Conservation (phyloP, 2,113 vertebrate genomes). For the Xiphophorus maculatus region DNA sequence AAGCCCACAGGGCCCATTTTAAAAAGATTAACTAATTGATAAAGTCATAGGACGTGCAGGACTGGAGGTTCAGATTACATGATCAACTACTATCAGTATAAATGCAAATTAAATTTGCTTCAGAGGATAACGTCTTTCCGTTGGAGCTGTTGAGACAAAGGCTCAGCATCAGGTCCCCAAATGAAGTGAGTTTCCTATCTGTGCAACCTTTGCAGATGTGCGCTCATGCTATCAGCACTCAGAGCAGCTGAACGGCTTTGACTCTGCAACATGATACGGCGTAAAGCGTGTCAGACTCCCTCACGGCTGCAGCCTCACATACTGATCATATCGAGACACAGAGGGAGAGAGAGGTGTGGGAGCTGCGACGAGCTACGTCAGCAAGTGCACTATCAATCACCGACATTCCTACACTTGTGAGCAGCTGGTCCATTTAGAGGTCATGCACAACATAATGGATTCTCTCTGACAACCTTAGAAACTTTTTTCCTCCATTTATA, state of each 20-base stretch:
- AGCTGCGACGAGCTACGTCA: constrained; percentile 64
- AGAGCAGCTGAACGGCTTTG: constrained; percentile 48
- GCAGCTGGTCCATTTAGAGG: constrained; percentile 72
- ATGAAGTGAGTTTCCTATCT: constrained; percentile 53
- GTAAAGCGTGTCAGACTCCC: constrained; percentile 58
- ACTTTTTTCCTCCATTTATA: constrained; percentile 27
- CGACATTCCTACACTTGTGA: constrained; percentile 64
- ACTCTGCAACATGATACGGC: constrained; percentile 71
- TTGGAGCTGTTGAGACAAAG: constrained; percentile 4
- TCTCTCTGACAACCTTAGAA: constrained; percentile 33
- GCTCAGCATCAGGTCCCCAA: constrained; percentile 23
- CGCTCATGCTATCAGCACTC: constrained; percentile 48
- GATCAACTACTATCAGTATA: not conserved
- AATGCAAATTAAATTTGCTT: constrained; percentile 6
- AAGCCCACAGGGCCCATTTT: not conserved
- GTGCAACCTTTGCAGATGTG: constrained; percentile 45
- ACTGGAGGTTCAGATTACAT: constrained; percentile 8
- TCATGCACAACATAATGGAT: constrained; percentile 64
- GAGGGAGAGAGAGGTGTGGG: constrained; percentile 41
- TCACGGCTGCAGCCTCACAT: constrained; percentile 56
- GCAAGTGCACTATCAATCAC: constrained; percentile 68
- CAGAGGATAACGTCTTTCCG: constrained; percentile 16
- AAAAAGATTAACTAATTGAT: not conserved
- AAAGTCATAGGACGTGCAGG: not conserved
- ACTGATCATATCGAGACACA: constrained; percentile 65